Evolutionary conservation across 2,113 vertebrate species (phyloP).

Genomic region (Sprattus sprattus): DNA sequence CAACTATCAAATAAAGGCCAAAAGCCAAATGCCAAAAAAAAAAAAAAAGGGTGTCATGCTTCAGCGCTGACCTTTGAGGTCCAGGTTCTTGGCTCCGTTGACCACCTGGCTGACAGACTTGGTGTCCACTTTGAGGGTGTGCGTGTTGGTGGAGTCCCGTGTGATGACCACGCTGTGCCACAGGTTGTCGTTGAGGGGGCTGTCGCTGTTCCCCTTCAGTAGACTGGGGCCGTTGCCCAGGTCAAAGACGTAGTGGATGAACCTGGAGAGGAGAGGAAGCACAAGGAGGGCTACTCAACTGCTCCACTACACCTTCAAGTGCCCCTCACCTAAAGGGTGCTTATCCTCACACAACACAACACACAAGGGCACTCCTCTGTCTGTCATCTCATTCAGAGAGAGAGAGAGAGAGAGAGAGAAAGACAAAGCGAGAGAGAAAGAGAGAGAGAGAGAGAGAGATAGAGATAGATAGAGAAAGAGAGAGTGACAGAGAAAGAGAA

Average conservation of each 20-base stretch:
- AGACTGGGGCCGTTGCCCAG: constrained; percentile 96
- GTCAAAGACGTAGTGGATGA: constrained; percentile 96
- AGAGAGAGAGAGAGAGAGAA: background rate
- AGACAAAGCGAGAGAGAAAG: too few relatives aligned
- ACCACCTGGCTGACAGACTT: constrained; percentile 96
- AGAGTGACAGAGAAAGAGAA: too few relatives aligned
- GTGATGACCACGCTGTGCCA: constrained; percentile 97
- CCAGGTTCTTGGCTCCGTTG: constrained; percentile 96
- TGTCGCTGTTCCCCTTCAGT: constrained; percentile 94
- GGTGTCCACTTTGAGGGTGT: constrained; percentile 91
- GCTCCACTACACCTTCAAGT: background rate
- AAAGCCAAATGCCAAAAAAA: too few relatives aligned
- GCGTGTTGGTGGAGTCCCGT: constrained; percentile 89
- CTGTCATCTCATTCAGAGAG: background rate
- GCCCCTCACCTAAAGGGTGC: background rate
- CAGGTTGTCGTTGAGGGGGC: constrained; percentile 91
- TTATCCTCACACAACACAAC: background rate
- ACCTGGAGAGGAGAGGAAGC: constrained; percentile 66
- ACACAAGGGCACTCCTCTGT: background rate
- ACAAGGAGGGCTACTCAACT: background rate
- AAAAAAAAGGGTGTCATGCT: background rate
- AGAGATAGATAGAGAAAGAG: too few relatives aligned
- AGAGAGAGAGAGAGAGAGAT: too few relatives aligned
- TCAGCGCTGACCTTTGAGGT: constrained; percentile 87
- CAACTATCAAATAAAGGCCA: too few relatives aligned